Evolutionary conservation across 2,888 invertebrate species (phyloP).

Genomic region (Drosophila diplacantha): DNA sequence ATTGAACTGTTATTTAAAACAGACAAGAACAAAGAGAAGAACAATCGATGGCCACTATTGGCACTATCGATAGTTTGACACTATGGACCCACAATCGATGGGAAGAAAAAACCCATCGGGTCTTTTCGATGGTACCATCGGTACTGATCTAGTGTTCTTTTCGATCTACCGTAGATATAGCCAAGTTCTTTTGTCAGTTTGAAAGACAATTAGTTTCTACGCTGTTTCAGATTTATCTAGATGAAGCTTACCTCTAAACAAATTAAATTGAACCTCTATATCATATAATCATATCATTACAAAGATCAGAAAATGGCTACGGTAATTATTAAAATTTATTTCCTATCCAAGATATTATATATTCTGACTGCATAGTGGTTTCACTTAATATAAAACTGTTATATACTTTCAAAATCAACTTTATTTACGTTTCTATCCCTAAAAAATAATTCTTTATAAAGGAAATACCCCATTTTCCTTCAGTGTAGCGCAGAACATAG

Average conservation of each 20-base stretch:
- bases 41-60: too few species aligned
- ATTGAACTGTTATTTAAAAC: neutral
- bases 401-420: neutral
- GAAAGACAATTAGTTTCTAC: neutral
- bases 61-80: too few species aligned
- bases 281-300: neutral
- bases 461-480: neutral
- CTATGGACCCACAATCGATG: too few species aligned
- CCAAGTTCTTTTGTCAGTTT: neutral
- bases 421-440: neutral
- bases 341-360: neutral
- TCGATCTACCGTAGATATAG: too few species aligned
- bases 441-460: too few species aligned
- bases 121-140: too few species aligned
- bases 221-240: neutral
- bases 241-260: neutral
- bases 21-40: too few species aligned
- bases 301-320: neutral
- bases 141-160: too few species aligned
- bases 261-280: neutral
- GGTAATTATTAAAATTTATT: neutral
- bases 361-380: too few species aligned
- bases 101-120: too few species aligned
- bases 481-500: conserved; percentile 38
- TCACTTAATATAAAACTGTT: too few species aligned